Base-by-base conservation (phyloP, 2,888 invertebrate species). In the Cataglyphis livida region DNA sequence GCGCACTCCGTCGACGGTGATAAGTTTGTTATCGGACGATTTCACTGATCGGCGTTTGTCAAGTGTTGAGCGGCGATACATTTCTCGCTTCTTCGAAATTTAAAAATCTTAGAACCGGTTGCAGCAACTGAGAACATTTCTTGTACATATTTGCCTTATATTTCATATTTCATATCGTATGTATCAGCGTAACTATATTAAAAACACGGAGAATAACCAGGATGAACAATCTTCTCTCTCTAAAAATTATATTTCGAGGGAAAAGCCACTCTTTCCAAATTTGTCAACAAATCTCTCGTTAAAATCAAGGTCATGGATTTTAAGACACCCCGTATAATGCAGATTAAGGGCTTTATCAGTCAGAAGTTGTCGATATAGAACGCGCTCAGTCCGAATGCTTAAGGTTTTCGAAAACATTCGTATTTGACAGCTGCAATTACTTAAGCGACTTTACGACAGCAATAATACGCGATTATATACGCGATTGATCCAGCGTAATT, bases 401-500 rank as follows among this genome's bases (percentile, higher is more conserved):
- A 65, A 3, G 15, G 18, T 28, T 54, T 38, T 25, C 25, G 51
- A 38, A 51, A 66, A 25, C 4, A 18, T n/a, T 64, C 6, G 15
- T 21, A 32, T 54, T 65, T 71, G 59, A 32, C 44, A 57, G 54
- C 41, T 9, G 65, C 59, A 61, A 84, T 75, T 66, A 73, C 73
- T 76, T 18, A 71, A 12, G 3, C 61, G 81, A 81, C 54, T 76
- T 85, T 84, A 75, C 25, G 74, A 82, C 66, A 71, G 21, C 21
- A 75, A 38, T 54, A 76, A 66, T 28, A 61, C 18, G 35, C 48
- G 54, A 51, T 75, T 70, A 61, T 57, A 18, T 61, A 73, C 70
- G 44, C 79, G 71, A 82, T 86, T 74, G 76, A 83, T 83, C 66
- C 38, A 51, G 51, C 25, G n/a, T 59, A 66, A 81, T 84, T 57